Base-by-base conservation (phyloP, 2,797 vertebrate species). In the Gymnoscopelus microlampas region DNA sequence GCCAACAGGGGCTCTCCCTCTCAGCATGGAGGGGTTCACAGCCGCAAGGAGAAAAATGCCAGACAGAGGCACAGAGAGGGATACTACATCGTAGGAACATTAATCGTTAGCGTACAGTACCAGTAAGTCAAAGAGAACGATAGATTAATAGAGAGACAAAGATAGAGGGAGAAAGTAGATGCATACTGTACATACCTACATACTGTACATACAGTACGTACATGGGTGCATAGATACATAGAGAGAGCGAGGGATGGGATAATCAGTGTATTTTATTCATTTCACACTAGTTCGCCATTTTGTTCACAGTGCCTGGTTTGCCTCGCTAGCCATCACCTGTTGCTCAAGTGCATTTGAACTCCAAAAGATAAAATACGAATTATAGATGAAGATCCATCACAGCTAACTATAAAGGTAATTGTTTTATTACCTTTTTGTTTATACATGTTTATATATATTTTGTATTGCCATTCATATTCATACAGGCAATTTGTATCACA, bases 261-360 rank as follows among this genome's bases (percentile, higher is more conserved):
- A 15, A 51, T 51, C 63, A 35, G 66, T 15, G 0, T 35, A 63
- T 70, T 80, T 78, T 26, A 80, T 82, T 87, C 19, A 80, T 81
- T 74, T 74, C 59, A 81, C 77, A 89, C 79, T 83, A 85, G 82
- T 83, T 80, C 85, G 81, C 80, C 86, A 87, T 89, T 90, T 90
- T 89, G 76, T 63, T 53, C 11, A 26, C 11, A 26, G 50, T 47
- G n/a, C 69, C 15, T 58, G 47, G 26, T 11, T 23, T 61, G 15
- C 19, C 5, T 0, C 4, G 53, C 51, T 15, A 8, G 39, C 2
- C 24, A 29, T 61, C 62, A 56, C 60, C 59, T 32, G 60, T 4
- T 70, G 14, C 44, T 56, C 23, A 8, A 14, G 64, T 76, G 23
- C 48, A 58, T 65, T 69, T 56, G 1, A 0, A 0, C 26, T 48